These are phyloP conservation scores for Chirona hameri DNA, from an alignment of 2,888 invertebrate species.

Conservation along the genomic window DNA sequence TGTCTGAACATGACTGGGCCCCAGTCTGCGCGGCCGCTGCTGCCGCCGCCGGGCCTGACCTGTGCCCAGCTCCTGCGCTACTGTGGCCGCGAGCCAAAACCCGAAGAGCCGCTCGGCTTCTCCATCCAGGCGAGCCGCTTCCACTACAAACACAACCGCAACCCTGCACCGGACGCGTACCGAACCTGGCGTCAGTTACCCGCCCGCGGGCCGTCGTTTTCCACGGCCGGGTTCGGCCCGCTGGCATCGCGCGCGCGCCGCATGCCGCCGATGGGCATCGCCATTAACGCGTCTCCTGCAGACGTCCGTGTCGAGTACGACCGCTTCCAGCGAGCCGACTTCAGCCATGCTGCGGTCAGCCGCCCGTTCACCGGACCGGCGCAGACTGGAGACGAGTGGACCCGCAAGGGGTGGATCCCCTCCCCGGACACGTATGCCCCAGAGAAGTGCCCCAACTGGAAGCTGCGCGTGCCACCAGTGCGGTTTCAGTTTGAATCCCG, in stretches of 20 bases:
- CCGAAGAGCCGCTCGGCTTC: not conserved
- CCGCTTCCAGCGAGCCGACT: not conserved
- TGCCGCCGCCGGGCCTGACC: not conserved
- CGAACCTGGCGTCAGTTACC: not conserved
- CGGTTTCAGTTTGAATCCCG: not conserved
- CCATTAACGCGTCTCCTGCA: not conserved
- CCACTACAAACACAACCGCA: not conserved
- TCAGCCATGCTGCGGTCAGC: not conserved
- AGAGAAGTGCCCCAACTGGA: not conserved
- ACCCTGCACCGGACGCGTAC: not conserved
- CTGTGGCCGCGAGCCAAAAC: not conserved
- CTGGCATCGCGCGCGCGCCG: slow-evolving; percentile 6
- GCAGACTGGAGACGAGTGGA: not conserved
- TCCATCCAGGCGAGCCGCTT: not conserved
- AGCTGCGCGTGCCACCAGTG: not conserved
- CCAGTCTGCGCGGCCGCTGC: not conserved
- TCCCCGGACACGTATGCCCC: not conserved
- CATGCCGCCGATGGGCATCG: not conserved
- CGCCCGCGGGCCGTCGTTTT: not conserved
- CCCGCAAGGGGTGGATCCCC: slow-evolving; percentile 3
- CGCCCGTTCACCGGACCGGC: not conserved
- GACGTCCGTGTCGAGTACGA: not conserved
- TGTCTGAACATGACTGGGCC: not conserved
- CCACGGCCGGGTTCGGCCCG: not conserved
- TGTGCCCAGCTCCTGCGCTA: not conserved